Conservation (phyloP, 2,113 vertebrate species). For the Neodon shergylaensis region DNA sequence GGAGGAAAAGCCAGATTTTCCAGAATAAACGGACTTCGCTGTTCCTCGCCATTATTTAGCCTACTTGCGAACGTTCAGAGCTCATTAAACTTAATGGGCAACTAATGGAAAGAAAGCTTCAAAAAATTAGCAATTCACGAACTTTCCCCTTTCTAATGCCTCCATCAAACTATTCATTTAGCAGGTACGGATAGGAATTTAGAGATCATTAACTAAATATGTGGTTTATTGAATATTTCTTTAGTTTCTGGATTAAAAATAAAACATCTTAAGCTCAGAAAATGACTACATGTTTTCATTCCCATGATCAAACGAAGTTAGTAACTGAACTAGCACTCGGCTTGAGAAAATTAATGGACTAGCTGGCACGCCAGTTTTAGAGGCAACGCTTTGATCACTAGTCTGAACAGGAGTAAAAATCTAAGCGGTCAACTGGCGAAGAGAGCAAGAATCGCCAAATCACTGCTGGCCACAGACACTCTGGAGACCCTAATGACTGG, state of each 20-base stretch:
- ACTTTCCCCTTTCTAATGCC: not conserved
- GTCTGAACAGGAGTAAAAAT: slow-evolving; percentile 21
- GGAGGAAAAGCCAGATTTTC: not conserved
- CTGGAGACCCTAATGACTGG: not conserved
- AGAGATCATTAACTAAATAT: not conserved
- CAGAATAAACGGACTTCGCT: not conserved
- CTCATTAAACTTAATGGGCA: slow-evolving; percentile 28
- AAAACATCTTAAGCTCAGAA: not conserved
- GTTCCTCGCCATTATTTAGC: slow-evolving; percentile 10
- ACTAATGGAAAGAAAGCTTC: slow-evolving; percentile 1
- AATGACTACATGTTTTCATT: not conserved
- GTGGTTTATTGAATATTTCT: not conserved
- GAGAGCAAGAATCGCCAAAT: not conserved
- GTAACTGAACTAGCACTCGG: slow-evolving; percentile 24
- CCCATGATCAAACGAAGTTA: slow-evolving; percentile 38
- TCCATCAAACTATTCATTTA: not conserved
- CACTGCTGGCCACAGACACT: not conserved
- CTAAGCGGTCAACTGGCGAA: slow-evolving; percentile 8
- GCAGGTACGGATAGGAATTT: not conserved
- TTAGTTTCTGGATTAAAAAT: slow-evolving; percentile 49
- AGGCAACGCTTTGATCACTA: not conserved
- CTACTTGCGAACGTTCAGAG: not conserved
- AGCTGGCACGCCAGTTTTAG: not conserved
- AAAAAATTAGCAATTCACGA: not conserved
- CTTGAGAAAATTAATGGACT: slow-evolving; percentile 7